Base-by-base conservation (phyloP, 2,113 vertebrate species). In the Dendrocopos noguchii region DNA sequence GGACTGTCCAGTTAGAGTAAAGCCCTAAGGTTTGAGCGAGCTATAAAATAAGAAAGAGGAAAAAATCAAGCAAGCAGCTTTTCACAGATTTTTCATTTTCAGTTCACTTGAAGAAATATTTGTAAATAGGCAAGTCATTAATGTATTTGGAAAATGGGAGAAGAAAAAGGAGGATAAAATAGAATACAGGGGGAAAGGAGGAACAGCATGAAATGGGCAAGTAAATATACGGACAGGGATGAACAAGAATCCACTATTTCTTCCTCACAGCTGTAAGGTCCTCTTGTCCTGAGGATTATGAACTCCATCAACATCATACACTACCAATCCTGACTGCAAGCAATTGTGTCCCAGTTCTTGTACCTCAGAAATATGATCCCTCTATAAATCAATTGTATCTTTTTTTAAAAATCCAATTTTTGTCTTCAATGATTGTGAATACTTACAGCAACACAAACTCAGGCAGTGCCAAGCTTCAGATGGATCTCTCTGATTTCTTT, bases 401-500 rank as follows among this genome's bases (percentile, higher is more conserved):
- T 31, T 9, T 88, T 93, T 94, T 74, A 91, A 88, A 91, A 88
- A 89, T 47, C 18, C n/a, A 91, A 55, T 80, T 81, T 88, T 44
- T 91, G 29, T 91, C 57, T 88, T 90, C 73, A 88, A 15, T 2
- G 1, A 84, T 61, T 72, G 44, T 15, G 31, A 93, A 89, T 77
- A 81, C 81, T 74, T 90, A 77, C 63, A 79, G 66, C 57, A 93
- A 68, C 59, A 91, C n/a, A 71, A 86, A 91, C 50, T 75, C 61
- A 22, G 67, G 64, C 67, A 95, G 80, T 1, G 0, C 0, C 59
- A 27, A 71, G 17, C 84, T 91, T 95, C 87, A 96, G 83, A 96
- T 92, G 84, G 80, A 96, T 95, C 70, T 94, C 94, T 93, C 79
- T 17, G 74, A 93, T 92, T 95, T 95, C 80, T 92, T 84, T 63